Percentiles rank a stretch among this genome's conserved stretches.
Conservation (phyloP, 2,797 vertebrate species). For the Gymnocypris eckloni region DNA sequence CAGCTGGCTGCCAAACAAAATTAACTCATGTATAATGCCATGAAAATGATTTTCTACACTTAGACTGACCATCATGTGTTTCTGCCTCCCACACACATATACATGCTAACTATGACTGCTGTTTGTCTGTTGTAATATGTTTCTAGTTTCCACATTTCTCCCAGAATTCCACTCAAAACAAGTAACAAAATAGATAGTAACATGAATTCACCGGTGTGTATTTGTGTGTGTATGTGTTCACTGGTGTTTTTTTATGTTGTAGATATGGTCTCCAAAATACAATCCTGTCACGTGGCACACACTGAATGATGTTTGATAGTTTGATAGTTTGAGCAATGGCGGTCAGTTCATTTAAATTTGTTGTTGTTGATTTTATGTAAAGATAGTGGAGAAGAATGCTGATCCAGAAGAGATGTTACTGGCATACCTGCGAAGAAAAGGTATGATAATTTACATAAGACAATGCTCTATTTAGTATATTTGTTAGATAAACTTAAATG, state of each 20-base stretch:
- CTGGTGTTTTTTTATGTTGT: too few relatives aligned
- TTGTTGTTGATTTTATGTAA: background rate
- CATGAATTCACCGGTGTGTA: background rate
- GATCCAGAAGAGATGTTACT: constrained; percentile 81
- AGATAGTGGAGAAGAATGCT: constrained; percentile 80
- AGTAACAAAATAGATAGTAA: too few relatives aligned
- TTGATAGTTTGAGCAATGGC: background rate
- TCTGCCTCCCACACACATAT: background rate
- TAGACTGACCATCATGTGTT: background rate
- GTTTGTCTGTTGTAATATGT: background rate
- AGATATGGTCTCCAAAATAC: background rate
- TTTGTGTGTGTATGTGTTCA: background rate
- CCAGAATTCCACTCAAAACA: too few relatives aligned
- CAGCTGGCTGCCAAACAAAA: background rate
- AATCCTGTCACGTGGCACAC: background rate
- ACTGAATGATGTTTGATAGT: background rate
- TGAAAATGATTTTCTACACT: constrained; percentile 22
- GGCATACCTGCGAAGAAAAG: constrained; percentile 78
- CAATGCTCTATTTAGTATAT: background rate
- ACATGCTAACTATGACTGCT: background rate
- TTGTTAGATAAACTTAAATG: too few relatives aligned
- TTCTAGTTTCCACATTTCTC: too few relatives aligned
- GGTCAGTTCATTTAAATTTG: background rate
- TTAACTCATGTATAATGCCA: constrained; percentile 10
- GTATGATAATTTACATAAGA: constrained; percentile 65